Evolutionary conservation across 2,113 vertebrate species (phyloP).

Genomic region (Lepisosteus oculatus): DNA sequence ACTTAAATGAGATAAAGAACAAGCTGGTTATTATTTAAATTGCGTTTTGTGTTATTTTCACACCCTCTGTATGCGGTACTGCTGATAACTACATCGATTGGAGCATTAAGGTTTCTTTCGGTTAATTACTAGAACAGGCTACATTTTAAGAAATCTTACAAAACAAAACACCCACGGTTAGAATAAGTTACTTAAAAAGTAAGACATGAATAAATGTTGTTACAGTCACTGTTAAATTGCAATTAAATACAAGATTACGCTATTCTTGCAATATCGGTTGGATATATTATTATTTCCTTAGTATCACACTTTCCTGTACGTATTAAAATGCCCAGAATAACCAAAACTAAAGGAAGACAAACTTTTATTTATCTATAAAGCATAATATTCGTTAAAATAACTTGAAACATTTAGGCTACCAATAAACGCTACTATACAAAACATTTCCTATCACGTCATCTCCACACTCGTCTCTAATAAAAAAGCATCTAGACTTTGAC

Average conservation of each 20-base stretch:
- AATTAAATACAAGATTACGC: too few relatives aligned
- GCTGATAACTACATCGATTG: not conserved
- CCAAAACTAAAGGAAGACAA: too few relatives aligned
- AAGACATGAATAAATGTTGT: conserved; percentile 30
- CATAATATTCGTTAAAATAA: too few relatives aligned
- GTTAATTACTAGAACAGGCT: conserved; percentile 39
- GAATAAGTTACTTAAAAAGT: conserved; percentile 24
- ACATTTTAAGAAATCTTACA: too few relatives aligned
- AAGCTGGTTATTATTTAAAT: conserved; percentile 64
- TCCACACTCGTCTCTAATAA: conserved; percentile 87
- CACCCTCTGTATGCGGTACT: not conserved
- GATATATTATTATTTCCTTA: too few relatives aligned
- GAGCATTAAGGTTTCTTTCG: conserved; percentile 23
- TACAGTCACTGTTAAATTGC: too few relatives aligned
- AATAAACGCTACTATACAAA: conserved; percentile 56
- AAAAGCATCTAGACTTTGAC: conserved; percentile 82
- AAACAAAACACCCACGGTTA: conserved; percentile 2
- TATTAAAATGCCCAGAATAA: too few relatives aligned
- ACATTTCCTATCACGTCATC: conserved; percentile 81
- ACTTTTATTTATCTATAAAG: too few relatives aligned
- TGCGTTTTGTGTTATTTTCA: conserved; percentile 25
- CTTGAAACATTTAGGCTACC: too few relatives aligned
- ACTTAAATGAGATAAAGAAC: conserved; percentile 52
- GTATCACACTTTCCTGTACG: too few relatives aligned
- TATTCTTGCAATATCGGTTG: too few relatives aligned